phyloP scores from a whole-genome alignment of 2,888 invertebrate genomes.

The Lasioglossum leucozonium region DNA sequence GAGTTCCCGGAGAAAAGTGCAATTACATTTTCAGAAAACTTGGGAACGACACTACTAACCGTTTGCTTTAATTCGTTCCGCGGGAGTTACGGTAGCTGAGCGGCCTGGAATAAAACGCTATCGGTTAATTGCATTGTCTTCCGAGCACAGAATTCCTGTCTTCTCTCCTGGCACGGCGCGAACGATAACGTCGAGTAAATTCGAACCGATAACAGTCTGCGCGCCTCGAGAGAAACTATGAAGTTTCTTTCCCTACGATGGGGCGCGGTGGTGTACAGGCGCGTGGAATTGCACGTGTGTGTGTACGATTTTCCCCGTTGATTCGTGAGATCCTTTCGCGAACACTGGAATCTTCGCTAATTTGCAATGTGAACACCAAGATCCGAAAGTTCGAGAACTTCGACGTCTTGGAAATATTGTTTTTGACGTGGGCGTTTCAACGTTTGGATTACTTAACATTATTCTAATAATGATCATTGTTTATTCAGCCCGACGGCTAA shows the following conservation, averaged over 20 bases:
- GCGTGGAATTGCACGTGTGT: not conserved
- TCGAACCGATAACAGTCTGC: conserved; percentile 5
- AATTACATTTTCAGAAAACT: conserved; percentile 46
- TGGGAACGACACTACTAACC: conserved; percentile 36
- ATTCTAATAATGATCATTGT: no score
- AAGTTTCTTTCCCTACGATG: not conserved
- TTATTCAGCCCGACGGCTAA: no score
- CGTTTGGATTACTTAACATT: not conserved
- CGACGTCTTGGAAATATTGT: not conserved
- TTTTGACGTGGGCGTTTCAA: not conserved
- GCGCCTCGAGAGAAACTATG: not conserved
- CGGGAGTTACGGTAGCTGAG: not conserved
- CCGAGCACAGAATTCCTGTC: conserved; percentile 11
- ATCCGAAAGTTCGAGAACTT: not conserved
- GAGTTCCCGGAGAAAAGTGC: not conserved
- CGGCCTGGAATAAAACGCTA: conserved; percentile 10
- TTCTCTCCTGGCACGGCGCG: not conserved
- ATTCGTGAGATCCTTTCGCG: not conserved
- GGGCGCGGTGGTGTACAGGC: not conserved
- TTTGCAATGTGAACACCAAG: not conserved
- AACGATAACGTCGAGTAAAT: conserved; percentile 10
- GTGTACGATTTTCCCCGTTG: not conserved
- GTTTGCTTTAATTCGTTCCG: conserved; percentile 39
- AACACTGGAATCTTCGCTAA: not conserved
- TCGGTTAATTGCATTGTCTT: conserved; percentile 43